Percentiles rank a stretch among this genome's conserved stretches.
Conservation (phyloP, 2,888 invertebrate genomes). For the Polyommatus iphigenia region DNA sequence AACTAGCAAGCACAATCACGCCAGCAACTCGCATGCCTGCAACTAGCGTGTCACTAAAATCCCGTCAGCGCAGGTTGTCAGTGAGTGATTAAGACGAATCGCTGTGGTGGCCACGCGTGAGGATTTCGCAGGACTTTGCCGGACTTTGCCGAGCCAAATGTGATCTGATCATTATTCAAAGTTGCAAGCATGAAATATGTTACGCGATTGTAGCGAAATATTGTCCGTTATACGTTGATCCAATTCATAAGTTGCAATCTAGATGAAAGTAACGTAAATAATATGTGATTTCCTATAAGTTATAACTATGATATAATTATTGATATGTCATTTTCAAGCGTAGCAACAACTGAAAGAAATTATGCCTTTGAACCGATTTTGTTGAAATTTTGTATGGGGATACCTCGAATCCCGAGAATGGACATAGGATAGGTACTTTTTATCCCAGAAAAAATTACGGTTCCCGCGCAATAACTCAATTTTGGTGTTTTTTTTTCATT, state of each 20-base stretch:
- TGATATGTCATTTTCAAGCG: too few species aligned
- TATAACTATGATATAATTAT: too few species aligned
- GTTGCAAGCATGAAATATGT: not conserved
- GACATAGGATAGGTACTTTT: too few species aligned
- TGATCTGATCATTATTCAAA: not conserved
- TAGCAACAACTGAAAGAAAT: too few species aligned
- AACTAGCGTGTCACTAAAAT: slow-evolving; percentile 16
- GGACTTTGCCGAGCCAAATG: not conserved
- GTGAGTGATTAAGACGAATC: slow-evolving; percentile 68
- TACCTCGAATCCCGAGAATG: too few species aligned
- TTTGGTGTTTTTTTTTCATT: too few species aligned
- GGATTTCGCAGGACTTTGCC: slow-evolving; percentile 12
- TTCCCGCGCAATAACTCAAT: too few species aligned
- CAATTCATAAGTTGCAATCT: not conserved
- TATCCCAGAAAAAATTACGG: too few species aligned
- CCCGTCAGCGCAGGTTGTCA: slow-evolving; percentile 42
- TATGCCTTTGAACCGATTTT: too few species aligned
- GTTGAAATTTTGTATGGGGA: too few species aligned
- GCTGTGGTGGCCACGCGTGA: slow-evolving; percentile 44
- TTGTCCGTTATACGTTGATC: not conserved
- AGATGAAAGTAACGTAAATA: not conserved
- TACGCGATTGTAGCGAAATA: not conserved
- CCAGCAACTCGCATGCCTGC: slow-evolving; percentile 7
- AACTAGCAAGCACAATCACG: not conserved
- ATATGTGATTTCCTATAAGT: too few species aligned